These are phyloP conservation scores for Eumacrocentrus americanus DNA, from an alignment of 2,888 invertebrate genomes.

Conservation along the genomic window DNA sequence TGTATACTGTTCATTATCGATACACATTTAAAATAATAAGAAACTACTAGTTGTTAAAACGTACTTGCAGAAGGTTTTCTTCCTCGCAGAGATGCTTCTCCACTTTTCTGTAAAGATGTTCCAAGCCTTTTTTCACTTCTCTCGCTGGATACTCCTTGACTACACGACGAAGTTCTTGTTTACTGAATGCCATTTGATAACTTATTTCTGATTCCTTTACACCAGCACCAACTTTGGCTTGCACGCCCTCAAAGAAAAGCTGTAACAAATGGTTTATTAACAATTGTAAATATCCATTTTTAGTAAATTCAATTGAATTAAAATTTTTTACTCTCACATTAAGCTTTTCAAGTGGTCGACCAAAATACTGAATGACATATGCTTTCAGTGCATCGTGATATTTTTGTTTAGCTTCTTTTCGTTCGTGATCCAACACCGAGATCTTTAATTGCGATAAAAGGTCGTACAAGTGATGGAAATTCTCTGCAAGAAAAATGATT, in stretches of 20 bases:
- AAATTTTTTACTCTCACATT: too few species aligned
- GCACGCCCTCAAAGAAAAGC: constrained; percentile 97
- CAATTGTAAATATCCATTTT: constrained; percentile 16
- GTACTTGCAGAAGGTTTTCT: constrained; percentile 82
- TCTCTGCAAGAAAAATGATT: constrained; percentile 69
- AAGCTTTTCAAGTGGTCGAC: constrained; percentile 87
- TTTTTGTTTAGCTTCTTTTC: constrained; percentile 88
- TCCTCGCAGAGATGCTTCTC: constrained; percentile 97
- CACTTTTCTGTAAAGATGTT: constrained; percentile 91
- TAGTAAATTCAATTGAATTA: too few species aligned
- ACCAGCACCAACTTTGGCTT: constrained; percentile 90
- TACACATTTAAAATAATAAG: not conserved
- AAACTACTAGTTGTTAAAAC: not conserved
- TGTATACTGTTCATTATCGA: not conserved
- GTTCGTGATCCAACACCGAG: constrained; percentile 81
- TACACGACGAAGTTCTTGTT: constrained; percentile 93
- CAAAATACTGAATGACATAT: constrained; percentile 95
- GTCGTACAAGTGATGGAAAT: constrained; percentile 92
- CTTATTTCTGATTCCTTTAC: constrained; percentile 97
- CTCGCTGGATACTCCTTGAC: constrained; percentile 93
- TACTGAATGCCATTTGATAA: constrained; percentile 96
- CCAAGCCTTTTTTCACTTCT: constrained; percentile 91
- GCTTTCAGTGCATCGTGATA: constrained; percentile 88
- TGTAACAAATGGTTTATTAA: constrained; percentile 66
- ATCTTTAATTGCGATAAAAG: constrained; percentile 89